Evolutionary conservation across 2,113 vertebrate genomes (phyloP), one percentile per base, ranked within the genome.

Genomic region (Bombycilla garrulus): DNA sequence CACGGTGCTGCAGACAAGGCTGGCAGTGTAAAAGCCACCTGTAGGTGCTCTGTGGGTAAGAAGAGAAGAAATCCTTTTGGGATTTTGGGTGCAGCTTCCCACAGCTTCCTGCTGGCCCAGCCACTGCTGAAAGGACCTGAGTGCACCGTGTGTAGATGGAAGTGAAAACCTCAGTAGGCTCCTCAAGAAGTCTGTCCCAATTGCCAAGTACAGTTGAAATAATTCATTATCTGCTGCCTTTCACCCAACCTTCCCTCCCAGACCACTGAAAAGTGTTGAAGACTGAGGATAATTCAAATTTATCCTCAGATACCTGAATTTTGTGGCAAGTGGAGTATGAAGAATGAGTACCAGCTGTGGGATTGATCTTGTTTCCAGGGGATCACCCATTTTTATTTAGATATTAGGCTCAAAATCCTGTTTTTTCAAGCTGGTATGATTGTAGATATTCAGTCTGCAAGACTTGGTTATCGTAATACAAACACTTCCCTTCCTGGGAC

Each of bases 21-120:
- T 78, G 71, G 38, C 40, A n/a, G 50, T 50, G 66, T 47, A 26
- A 62, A 73, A 74, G 54, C 62, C 90, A 83, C 85, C 81, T 83
- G 90, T 62, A 54, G 85, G 8, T 80, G 66, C 66, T 94, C 35
- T 73, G 84, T 83, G 81, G 88, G 81, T 44, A 47, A 80, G 84
- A 74, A 24, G 79, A 88, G n/a, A 65, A 70, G 44, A 81, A 95
- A 95, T 92, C 51, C 79, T 76, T 48, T 54, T 82, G 36, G 71
- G 64, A 83, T 86, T 86, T 92, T 86, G 87, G 82, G 85, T 11
- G 3, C 31, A 15, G 3, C 2, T 91, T 79, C 78, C 95, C 79
- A 70, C 62, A 92, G 89, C 44, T 93, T 94, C 84, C 91, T 93
- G 60, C 73, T 78, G 45, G 69, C 65, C 77, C 42, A 69, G 61